Base-by-base conservation (phyloP, 1,140 invertebrate genomes). In the Battus philenor region DNA sequence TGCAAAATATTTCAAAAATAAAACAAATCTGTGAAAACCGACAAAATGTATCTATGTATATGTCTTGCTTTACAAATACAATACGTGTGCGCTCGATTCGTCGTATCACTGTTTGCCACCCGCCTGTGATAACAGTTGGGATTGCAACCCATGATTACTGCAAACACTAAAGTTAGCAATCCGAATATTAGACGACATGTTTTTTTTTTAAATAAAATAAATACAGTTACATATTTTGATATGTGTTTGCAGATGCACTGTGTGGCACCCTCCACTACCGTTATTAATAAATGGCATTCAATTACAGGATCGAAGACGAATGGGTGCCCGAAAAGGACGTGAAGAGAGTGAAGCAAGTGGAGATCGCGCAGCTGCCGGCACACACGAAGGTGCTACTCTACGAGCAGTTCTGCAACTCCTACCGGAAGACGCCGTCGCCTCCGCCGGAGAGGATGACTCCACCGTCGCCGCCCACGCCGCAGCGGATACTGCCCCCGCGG, bases 281-380 rank as follows among this genome's bases (percentile, higher is more conserved):
- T 9, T 36, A 11, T 44, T 44, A 48, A 52, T 30, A 31, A 39
- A 5, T 3, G 1, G 0, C 4, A 27, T 12, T 43, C 27, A 32
- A 36, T 67, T 65, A 7, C 80, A 82, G 80, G 54, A 36, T 84
- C 49, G 80, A 82, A 3, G 80, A 84, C 60, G 80, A 84, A 39
- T 82, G 80, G 80, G 76, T 84, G 46, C 72, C 78, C 0, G 78
- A 71, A 52, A 56, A 62, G 33, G 76, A 84, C 0, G 80, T 82
- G 51, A 53, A 50, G 26, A 46, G 68, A 0, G 52, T 76, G 7
- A 77, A 77, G 47, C 50, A 68, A 0, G 78, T 84, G 10, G 80
- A 84, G 60, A 80, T 82, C 9, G 44, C 61, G 6, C 6, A 55
- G 8, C 58, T 84, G 39, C 66, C 77, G 3, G 61, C 55, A 1